Percentiles rank a stretch among this genome's conserved stretches.
phyloP scores from a whole-genome alignment of 2,797 vertebrate genomes.

The Telmatherina bonti region DNA sequence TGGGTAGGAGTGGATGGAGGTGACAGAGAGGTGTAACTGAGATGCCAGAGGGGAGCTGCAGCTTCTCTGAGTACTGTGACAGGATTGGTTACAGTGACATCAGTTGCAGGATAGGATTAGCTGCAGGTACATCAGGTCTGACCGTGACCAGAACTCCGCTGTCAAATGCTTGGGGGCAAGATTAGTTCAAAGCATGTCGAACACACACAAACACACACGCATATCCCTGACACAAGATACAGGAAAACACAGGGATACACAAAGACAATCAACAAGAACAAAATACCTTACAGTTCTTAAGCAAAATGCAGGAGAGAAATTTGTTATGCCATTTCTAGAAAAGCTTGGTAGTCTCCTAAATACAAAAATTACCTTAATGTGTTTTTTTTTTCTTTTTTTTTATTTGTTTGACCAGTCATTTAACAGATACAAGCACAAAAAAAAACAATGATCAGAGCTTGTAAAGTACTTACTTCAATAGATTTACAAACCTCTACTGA shows the following conservation, averaged over 20 bases:
- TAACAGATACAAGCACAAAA: neutral
- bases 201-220: constrained; percentile 23
- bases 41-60: constrained; percentile 67
- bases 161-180: constrained; percentile 66
- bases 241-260: constrained; percentile 21
- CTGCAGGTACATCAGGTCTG: constrained; percentile 80
- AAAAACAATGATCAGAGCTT: neutral
- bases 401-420: neutral
- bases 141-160: constrained; percentile 65
- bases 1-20: constrained; percentile 43
- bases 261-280: neutral
- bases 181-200: constrained; percentile 51
- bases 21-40: constrained; percentile 65
- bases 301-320: neutral
- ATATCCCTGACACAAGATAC: constrained; percentile 15
- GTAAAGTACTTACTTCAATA: neutral
- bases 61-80: constrained; percentile 67
- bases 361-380: neutral
- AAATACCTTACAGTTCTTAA: neutral
- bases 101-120: constrained; percentile 78
- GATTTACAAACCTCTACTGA: neutral
- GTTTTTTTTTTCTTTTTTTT: neutral
- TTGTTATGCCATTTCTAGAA: neutral
- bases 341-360: neutral
- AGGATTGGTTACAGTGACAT: constrained; percentile 77